Base-by-base conservation (phyloP, 2,113 vertebrate species). In the Vireo altiloquus region DNA sequence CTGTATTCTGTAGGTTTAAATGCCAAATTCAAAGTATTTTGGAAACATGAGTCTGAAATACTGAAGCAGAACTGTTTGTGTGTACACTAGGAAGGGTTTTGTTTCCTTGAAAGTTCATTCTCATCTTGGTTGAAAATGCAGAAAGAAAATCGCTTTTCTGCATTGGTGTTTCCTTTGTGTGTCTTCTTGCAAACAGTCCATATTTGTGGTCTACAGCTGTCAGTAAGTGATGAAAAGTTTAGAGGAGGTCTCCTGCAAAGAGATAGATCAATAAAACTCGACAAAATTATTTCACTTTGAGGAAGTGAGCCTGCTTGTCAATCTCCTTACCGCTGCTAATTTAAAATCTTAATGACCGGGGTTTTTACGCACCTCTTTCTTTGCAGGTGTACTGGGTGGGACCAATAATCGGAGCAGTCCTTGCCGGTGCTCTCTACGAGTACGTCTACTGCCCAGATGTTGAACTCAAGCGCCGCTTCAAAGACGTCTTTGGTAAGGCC, bases 361-460 rank as follows among this genome's bases (percentile, higher is more conserved):
- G 8, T 1, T 79, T 52, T 42, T 77, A 82, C 6, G 87, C 78
- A 40, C 39, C 46, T 79, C 46, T 23, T 39, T 90, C 15, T 94
- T 39, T 92, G 15, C 90, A 99, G 99, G 97, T 99, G 9, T 99
- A 99, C 92, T 99, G 99, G 99, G 97, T 99, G 40, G 99, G 99
- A 57, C 99, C 99, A 19, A 96, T 99, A 50, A 98, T 99, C 22
- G 99, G 99, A 57, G 99, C 97, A 8, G 97, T 99, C 78, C 96
- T 99, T 21, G 99, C 99, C 1, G 99, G 98, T 14, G 97, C 98
- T 42, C 97, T 99, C 35, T 99, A 99, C 7, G 98, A 99, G 70
- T 99, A 99, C 5, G 98, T 99, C 89, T 99, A 98, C 96, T 99
- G 99, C 87, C 99, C 99, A 5, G 99, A 99, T 5, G 93, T 97